Percentiles rank a stretch among this genome's conserved stretches.
phyloP scores from a whole-genome alignment of 2,888 invertebrate species.

The Chrysolina americana region DNA sequence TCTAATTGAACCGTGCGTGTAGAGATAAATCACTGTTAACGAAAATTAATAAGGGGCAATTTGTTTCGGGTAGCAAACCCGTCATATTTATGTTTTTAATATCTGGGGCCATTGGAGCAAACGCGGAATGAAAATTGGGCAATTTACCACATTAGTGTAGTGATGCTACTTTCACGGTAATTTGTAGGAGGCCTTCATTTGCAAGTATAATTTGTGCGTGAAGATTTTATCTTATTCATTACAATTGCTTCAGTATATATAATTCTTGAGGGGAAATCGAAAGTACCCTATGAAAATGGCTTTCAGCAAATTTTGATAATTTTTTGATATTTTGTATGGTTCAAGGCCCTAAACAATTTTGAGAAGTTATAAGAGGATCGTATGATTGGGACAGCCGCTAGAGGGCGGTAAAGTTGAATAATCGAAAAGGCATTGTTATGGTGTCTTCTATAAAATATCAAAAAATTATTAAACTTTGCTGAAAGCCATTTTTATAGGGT shows the following conservation, averaged over 20 bases:
- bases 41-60: constrained; percentile 22
- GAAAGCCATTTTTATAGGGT: too few species aligned
- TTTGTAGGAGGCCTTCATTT: constrained; percentile 6
- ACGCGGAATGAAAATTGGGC: constrained; percentile 13
- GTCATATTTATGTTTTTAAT: constrained; percentile 29
- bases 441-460: too few species aligned
- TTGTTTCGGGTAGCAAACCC: background rate
- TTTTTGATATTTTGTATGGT: too few species aligned
- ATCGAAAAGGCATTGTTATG: too few species aligned
- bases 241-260: background rate
- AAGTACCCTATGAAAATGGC: too few species aligned
- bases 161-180: background rate
- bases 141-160: constrained; percentile 8
- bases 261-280: background rate
- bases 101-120: constrained; percentile 10
- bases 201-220: background rate
- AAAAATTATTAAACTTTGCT: too few species aligned
- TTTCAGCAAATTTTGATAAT: too few species aligned
- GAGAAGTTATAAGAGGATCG: too few species aligned
- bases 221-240: background rate
- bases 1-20: constrained; percentile 9
- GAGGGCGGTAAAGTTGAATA: too few species aligned
- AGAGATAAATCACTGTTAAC: constrained; percentile 15
- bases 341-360: too few species aligned
- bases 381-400: too few species aligned